Base-by-base conservation (phyloP, 2,888 invertebrate genomes). In the Aquatica leii region DNA sequence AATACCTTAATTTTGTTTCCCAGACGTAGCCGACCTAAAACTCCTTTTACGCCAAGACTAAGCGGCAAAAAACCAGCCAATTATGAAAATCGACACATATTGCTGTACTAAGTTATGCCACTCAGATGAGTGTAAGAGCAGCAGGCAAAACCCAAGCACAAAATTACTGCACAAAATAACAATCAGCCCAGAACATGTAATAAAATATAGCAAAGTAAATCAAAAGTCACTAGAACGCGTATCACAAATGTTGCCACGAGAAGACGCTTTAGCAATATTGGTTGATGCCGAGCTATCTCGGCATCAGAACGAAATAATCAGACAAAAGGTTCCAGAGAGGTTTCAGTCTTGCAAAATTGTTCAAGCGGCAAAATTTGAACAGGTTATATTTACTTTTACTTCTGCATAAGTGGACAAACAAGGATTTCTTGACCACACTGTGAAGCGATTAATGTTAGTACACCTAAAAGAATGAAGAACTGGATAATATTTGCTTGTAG, bases 281-380 rank as follows among this genome's bases (percentile, higher is more conserved):
- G 68, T 73, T 50, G 72, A 73, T 14, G 72, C 62, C 15, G 69
- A 72, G 54, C 59, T 74, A 64, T 70, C 69, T 35, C 51, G 73
- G 24, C 65, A 73, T 65, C 69, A 74, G 52, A 74, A 73, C 62
- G 40, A 74, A 53, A 55, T 72, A 58, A 67, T 74, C 18, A 71
- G 71, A 64, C 65, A 24, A 52, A 69, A 65, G 69, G 71, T 67
- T 60, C 69, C 73, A 49, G 69, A 75, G 24, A 70, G 55, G 60
- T 74, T 65, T 62, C 68, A 70, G 17, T 68, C 69, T 20, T 72
- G 75, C 56, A 73, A 68, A 68, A 66, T 50, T 41, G 61, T 74
- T 48, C 72, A 71, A 62, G 56, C 41, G 51, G 70, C 73, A 40
- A 74, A 75, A 56, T 66, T 67, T 57, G 48, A 20, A 69, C 70